These are phyloP conservation scores for Aphis craccivora DNA, from an alignment of 1,140 invertebrate species.

Conservation along the genomic window DNA sequence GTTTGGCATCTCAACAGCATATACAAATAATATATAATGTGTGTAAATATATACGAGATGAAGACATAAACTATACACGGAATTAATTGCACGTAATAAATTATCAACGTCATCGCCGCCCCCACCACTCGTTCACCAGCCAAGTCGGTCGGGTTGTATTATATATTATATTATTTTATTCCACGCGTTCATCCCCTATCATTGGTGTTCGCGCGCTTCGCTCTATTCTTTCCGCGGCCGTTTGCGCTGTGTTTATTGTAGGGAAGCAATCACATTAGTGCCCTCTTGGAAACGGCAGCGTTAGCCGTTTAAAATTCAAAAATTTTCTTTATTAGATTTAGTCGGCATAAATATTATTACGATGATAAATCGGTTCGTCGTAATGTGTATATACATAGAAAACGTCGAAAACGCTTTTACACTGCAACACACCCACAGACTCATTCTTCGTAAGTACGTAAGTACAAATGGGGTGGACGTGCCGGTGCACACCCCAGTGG, in stretches of 20 bases:
- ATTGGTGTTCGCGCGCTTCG: not conserved
- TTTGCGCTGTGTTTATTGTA: constrained; percentile 11
- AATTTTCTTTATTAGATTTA: constrained; percentile 53
- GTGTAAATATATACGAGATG: not conserved
- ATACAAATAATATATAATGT: not conserved
- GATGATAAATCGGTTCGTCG: constrained; percentile 54
- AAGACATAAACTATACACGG: constrained; percentile 49
- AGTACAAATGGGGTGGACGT: not conserved
- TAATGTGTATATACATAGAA: not conserved
- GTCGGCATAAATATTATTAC: constrained; percentile 41
- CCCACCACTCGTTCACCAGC: not conserved
- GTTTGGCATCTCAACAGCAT: not conserved
- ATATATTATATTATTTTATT: constrained; percentile 16
- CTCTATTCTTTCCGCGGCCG: not conserved
- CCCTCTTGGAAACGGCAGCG: constrained; percentile 5
- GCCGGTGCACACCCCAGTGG: constrained; percentile 30
- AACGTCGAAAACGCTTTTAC: constrained; percentile 17
- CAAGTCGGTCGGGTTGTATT: not conserved
- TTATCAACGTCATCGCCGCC: constrained; percentile 15
- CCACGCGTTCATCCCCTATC: not conserved
- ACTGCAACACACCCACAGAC: not conserved
- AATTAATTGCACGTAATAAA: constrained; percentile 57
- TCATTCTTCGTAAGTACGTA: not conserved
- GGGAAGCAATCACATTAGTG: constrained; percentile 55
- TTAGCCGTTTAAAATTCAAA: constrained; percentile 44